phyloP scores from a whole-genome alignment of 1,140 invertebrate species.

The Copidosoma floridanum region DNA sequence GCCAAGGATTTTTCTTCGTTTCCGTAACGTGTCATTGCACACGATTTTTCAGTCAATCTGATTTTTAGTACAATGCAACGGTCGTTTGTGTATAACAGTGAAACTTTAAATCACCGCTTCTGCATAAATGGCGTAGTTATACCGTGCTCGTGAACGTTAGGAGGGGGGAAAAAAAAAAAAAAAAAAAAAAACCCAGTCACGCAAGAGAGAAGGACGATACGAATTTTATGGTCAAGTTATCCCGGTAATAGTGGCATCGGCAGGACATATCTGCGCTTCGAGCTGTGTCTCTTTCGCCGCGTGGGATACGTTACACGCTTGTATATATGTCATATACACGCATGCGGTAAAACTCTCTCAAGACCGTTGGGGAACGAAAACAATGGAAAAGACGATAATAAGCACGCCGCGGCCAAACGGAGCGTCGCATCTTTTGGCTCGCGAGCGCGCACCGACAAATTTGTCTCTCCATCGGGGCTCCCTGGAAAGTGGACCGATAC shows the following conservation, averaged over 20 bases:
- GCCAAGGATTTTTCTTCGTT: too few species aligned
- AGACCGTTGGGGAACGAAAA: not conserved
- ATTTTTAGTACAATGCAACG: too few species aligned
- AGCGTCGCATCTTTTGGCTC: slow-evolving; percentile 9
- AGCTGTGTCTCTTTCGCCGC: not conserved
- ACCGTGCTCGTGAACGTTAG: too few species aligned
- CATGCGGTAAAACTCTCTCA: too few species aligned
- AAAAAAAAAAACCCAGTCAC: not conserved
- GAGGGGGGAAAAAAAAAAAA: too few species aligned
- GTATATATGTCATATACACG: too few species aligned
- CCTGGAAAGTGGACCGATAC: slow-evolving; percentile 9
- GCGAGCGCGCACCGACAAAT: slow-evolving; percentile 2
- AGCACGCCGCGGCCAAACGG: not conserved
- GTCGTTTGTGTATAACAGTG: too few species aligned
- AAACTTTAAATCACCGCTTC: too few species aligned
- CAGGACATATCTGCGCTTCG: not conserved
- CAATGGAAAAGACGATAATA: slow-evolving; percentile 4
- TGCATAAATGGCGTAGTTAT: too few species aligned
- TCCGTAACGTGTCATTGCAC: too few species aligned
- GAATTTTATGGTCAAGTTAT: slow-evolving; percentile 11
- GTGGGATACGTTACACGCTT: too few species aligned
- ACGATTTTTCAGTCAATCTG: too few species aligned
- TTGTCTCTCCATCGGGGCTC: not conserved
- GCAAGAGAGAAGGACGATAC: not conserved
- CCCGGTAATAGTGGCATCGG: slow-evolving; percentile 8